These are phyloP conservation scores for Hapalemur alaotrensis DNA, from an alignment of 2,797 vertebrate genomes.

Conservation along the genomic window DNA sequence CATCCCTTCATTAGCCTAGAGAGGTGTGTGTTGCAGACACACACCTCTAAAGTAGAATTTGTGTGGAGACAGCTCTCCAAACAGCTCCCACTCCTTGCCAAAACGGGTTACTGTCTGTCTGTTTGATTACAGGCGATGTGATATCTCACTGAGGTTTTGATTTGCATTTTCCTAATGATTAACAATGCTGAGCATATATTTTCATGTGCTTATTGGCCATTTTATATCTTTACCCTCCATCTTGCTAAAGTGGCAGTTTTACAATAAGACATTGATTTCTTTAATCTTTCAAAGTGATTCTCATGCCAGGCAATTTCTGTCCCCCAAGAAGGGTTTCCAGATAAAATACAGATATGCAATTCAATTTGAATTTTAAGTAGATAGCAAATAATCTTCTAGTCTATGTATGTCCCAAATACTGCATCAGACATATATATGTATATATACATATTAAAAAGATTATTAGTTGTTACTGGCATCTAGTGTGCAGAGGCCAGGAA, in stretches of 20 bases:
- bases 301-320: background rate
- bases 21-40: background rate
- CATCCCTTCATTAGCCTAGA: background rate
- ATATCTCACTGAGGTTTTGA: background rate
- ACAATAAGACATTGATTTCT: background rate
- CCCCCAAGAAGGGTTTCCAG: background rate
- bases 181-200: background rate
- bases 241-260: background rate
- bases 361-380: conserved; percentile 21
- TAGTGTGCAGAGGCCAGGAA: background rate
- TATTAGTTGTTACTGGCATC: background rate
- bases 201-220: background rate
- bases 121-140: background rate
- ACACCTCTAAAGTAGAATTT: background rate
- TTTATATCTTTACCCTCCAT: background rate
- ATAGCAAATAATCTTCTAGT: background rate
- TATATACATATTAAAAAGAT: background rate
- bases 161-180: background rate
- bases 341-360: background rate
- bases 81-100: background rate
- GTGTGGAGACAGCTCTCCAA: background rate
- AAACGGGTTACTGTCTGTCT: background rate
- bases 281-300: background rate
- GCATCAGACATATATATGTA: background rate
- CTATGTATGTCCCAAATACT: background rate